Evolutionary conservation across 2,113 vertebrate species (phyloP), one percentile per base, ranked within the genome.

Genomic region (Corythornis vintsioides): DNA sequence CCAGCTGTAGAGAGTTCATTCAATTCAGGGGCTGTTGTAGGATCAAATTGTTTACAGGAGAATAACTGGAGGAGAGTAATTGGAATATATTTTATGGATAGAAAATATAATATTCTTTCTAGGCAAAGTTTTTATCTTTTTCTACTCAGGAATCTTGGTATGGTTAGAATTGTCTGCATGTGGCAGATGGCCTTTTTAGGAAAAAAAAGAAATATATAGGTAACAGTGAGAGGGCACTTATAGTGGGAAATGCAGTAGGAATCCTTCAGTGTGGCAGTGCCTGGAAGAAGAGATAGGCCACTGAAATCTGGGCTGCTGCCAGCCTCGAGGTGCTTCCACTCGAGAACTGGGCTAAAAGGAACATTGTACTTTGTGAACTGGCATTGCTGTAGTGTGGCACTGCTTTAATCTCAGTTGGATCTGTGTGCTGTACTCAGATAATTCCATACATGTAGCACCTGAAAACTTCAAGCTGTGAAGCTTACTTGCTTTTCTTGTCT

Each of bases 1-100:
- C 40, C 29, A 64, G 21, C 48, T 78, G 43, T 25, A 19, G 69
- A 77, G 67, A 35, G 29, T 57, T 84, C 73, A 9, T 71, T 78
- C 55, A 70, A 63, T 77, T 89, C 74, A 87, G 85, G 59, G 45
- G 19, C 75, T 92, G 55, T 15, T 79, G 89, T 89, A 87, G 47
- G 33, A 82, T 91, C 19, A 73, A 31, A 66, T 85, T 65, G 15
- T 57, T 94, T 85, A 70, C 38, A 87, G 78, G n/a, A 89, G 66
- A 69, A 33, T 61, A 22, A 17, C 12, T 25, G 43, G 43, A n/a
- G 43, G 31, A 47, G 75, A 95, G 43, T 79, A 67, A 53, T 72
- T 65, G 21, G 29, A 91, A 48, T 79, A 6, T 45, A 24, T 89
- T 42, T 29, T 82, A 35, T 1, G 63, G 80, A 29, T 64, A 19